Base-by-base conservation (phyloP, 2,888 invertebrate genomes). In the Branchipolynoe longqiensis region DNA sequence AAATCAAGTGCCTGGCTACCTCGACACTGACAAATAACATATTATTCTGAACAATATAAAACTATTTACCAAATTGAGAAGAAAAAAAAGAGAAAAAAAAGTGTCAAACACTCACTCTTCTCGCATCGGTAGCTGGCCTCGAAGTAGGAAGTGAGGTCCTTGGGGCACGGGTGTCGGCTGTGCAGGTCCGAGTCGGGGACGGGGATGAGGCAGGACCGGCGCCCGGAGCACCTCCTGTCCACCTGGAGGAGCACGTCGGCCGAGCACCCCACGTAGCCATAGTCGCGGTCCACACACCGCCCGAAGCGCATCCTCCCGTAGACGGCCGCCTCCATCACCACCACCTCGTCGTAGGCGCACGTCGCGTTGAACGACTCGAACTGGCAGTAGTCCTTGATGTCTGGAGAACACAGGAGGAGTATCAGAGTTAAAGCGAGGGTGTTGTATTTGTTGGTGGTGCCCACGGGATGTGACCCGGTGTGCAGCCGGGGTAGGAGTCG, bases 311-410 rank as follows among this genome's bases (percentile, higher is more conserved):
- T 84, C 0, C 84, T 69, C 28, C 84, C 84, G 48, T 84, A 84
- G 8, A n/a, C 33, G 8, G 84, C 84, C 22, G 69, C 41, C 41
- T 59, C 62, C 84, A 84, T 84, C 28, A 84, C 38, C 4, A 84
- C 69, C 22, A 84, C 84, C 84, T 84, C 84, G 41, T 84, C 84
- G 0, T 22, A 36, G 1, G 54, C 40, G 33, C 84, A 84, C n/a
- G 84, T 84, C 31, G 84, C 84, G 73, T 84, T 84, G 31, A 84
- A 69, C 6, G 41, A 73, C 84, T 84, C 84, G 36, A 84, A 84
- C 40, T 69, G 84, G 25, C 84, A 84, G 36, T 84, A 84, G 48
- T 84, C 84, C 33, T 62, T 64, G 25, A 78, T 25, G 48, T 78
- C 78, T 78, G 78, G n/a, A n/a, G n/a, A n/a, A n/a, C n/a, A n/a